Evolutionary conservation across 2,113 vertebrate genomes (phyloP).

Genomic region (Neolamprologus sp.): DNA sequence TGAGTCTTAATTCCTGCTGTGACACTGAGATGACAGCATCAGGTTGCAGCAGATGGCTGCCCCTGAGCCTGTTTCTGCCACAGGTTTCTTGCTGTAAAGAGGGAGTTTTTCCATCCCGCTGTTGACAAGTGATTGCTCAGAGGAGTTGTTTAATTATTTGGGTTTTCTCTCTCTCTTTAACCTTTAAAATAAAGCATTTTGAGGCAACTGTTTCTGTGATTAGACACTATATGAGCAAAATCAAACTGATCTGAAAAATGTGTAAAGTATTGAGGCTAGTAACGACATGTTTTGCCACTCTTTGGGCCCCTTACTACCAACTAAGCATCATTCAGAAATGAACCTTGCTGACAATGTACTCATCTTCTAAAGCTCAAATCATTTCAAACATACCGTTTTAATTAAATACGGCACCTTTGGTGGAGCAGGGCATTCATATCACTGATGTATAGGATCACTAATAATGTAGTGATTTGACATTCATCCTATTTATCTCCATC

Average conservation of each 20-base stretch:
- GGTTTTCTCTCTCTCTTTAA: neutral
- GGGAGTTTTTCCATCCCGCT: neutral
- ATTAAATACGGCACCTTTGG: neutral
- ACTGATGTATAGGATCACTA: neutral
- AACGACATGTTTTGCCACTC: neutral
- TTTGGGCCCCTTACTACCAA: neutral
- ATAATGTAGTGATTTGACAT: neutral
- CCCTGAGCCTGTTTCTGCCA: neutral
- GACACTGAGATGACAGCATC: neutral
- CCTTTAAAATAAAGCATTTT: neutral
- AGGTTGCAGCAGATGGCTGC: neutral
- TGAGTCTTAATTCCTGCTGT: neutral
- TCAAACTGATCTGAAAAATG: neutral
- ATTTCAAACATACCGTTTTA: neutral
- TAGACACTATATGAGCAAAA: neutral
- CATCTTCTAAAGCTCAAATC: neutral
- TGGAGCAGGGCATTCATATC: neutral
- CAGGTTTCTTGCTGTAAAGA: neutral
- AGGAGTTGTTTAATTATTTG: neutral
- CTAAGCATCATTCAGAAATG: neutral
- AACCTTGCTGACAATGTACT: neutral
- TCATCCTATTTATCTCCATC: neutral
- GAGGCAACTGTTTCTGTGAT: neutral
- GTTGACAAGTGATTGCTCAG: neutral
- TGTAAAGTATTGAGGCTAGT: neutral